These are phyloP conservation scores for Clarias macrocephalus DNA, from an alignment of 2,113 vertebrate species.

Conservation along the genomic window DNA sequence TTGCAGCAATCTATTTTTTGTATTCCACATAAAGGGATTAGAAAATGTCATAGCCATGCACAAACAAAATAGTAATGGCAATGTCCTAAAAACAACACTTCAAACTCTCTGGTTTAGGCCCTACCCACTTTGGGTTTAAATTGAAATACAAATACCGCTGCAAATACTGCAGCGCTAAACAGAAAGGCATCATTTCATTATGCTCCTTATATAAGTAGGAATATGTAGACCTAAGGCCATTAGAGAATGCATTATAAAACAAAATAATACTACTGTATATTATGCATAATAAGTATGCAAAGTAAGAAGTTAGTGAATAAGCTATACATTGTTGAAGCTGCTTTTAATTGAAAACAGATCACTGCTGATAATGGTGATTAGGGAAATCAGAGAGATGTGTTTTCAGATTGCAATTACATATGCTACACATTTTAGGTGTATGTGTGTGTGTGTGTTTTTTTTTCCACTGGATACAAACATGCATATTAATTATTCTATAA, in stretches of 20 bases:
- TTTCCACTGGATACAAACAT: conserved; percentile 11
- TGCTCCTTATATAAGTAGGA: background rate
- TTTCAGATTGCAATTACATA: conserved; percentile 7
- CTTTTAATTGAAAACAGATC: conserved; percentile 16
- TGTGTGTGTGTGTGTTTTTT: background rate
- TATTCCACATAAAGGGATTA: background rate
- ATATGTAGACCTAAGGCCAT: background rate
- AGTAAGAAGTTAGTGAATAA: conserved; percentile 11
- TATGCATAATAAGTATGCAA: conserved; percentile 13
- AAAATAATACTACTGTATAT: background rate
- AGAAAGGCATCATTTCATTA: background rate
- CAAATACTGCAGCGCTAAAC: background rate
- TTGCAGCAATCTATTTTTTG: background rate
- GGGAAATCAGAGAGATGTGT: conserved; percentile 4
- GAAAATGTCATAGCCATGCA: background rate
- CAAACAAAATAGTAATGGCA: background rate
- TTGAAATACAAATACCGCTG: background rate
- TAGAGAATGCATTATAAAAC: background rate
- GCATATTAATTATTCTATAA: conserved; percentile 31
- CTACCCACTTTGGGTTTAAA: background rate
- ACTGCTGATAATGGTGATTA: conserved; percentile 16
- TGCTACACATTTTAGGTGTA: background rate
- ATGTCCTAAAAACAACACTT: background rate
- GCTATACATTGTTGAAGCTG: background rate
- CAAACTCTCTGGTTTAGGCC: background rate